Conservation (phyloP, 2,797 vertebrate genomes). For the Dryobates pubescens region DNA sequence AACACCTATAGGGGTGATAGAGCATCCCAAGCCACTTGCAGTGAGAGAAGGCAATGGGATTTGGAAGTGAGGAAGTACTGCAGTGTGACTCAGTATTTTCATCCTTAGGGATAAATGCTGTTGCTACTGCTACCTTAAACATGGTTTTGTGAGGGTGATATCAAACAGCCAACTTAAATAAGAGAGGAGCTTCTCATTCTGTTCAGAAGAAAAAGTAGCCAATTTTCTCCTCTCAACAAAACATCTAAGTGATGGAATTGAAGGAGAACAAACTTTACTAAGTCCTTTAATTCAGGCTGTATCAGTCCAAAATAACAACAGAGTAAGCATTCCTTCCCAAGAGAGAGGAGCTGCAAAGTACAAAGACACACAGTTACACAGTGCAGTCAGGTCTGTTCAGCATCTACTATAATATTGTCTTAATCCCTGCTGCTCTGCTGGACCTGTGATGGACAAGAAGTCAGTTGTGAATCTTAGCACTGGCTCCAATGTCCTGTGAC, state of each 20-base stretch:
- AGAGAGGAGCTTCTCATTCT: neutral
- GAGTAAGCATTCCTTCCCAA: neutral
- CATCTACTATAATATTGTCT: neutral
- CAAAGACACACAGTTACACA: neutral
- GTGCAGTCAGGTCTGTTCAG: neutral
- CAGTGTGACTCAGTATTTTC: neutral
- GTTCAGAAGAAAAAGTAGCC: neutral
- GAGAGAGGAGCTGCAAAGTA: neutral
- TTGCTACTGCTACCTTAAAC: neutral
- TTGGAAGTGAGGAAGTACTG: neutral
- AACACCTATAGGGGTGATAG: neutral
- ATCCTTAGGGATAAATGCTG: neutral
- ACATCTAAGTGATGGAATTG: neutral
- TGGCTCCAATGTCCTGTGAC: neutral
- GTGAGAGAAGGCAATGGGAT: neutral
- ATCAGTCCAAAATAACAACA: neutral
- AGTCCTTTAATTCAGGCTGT: neutral
- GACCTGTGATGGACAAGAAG: neutral
- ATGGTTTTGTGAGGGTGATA: neutral
- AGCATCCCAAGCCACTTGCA: neutral
- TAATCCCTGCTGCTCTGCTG: neutral
- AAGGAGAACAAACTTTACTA: neutral
- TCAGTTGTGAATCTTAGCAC: neutral
- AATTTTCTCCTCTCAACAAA: neutral
- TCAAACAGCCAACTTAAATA: neutral